Evolutionary conservation across 2,888 invertebrate species (phyloP), one percentile per base, ranked within the genome.

Genomic region (Morpho achilles): DNA sequence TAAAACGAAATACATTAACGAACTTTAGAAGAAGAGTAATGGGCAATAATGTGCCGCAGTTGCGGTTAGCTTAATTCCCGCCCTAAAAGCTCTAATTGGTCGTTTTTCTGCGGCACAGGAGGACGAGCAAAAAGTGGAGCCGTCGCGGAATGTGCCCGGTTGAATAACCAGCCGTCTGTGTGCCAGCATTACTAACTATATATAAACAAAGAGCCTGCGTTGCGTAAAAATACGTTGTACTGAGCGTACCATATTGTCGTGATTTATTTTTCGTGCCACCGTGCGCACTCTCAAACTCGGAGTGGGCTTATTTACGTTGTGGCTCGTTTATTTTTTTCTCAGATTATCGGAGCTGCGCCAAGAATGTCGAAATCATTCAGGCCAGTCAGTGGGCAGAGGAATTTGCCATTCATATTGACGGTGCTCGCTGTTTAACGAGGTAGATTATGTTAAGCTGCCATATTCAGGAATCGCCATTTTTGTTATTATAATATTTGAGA

Each of bases 351-450:
- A 85, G 76, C 80, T 72, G 80, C 81, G 90, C 89, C 90, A 90
- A 88, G 89, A 89, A 89, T 89, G 86, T 89, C 77, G 88, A 89
- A 87, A 89, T 86, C 90, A 90, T 90, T 90, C 88, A 90, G 90
- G 82, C 80, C 86, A 82, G 87, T 83, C 84, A 87, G 89, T 88
- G 87, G 88, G 87, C 75, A 78, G 86, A 81, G 84, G 87, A 82
- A 89, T 89, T 83, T 73, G 82, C 89, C 90, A 90, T 90, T 90
- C 89, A 90, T 88, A 87, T 87, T 68, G 71, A 67, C 72, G 78
- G 72, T 75, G 76, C 72, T 72, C 74, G 72, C 74, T 69, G 16
- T 41, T 56, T 49, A 42, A 48, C 48, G 43, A 59, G 48, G 10
- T 55, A 10, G 52, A 56, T 57, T 60, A 57, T 57, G 43, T 47